Base-by-base conservation (phyloP, 2,797 vertebrate species). In the Argentina silus region DNA sequence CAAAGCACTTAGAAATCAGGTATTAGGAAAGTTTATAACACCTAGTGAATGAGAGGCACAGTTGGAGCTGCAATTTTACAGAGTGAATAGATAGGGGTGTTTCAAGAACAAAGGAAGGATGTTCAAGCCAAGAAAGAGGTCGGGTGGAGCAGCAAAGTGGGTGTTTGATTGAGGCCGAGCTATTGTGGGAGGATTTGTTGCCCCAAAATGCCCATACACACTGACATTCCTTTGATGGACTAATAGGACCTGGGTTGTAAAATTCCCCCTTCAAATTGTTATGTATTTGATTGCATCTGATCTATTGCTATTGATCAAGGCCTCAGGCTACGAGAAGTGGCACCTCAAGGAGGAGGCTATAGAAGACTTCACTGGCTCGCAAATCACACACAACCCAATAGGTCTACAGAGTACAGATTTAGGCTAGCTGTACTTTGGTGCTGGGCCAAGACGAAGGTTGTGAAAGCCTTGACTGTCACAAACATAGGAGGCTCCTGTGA, bases 1-100 rank as follows among this genome's bases (percentile, higher is more conserved):
- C 87, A 82, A 89, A 89, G 87, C 83, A 81, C 83, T 93, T 89
- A 86, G 27, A 36, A 86, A 90, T 88, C 80, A 73, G 74, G 89
- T 87, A 90, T 78, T 87, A 87, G 77, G 27, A 78, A 84, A 85
- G 81, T 82, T 89, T 73, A 80, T 75, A 88, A 78, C 62, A 81
- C 56, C 69, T 70, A 47, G 78, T 79, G 77, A 72, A 67, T 75
- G 50, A 64, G 70, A 51, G 64, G 78, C 68, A 15, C 67, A n/a
- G 67, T 74, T 70, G 1, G 3, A 19, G 44, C 56, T 47, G 66
- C 43, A 75, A 70, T 67, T 61, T 76, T n/a, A 73, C 55, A 79
- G n/a, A 47, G 42, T 42, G 27, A 36, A 36, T 1, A 4, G 27
- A 36, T 51, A 3, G 15, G 60, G 47, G 0, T 0, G 14, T 43